These are phyloP conservation scores for Thripadectes ignobilis DNA, from an alignment of 2,797 vertebrate species.

Conservation along the genomic window DNA sequence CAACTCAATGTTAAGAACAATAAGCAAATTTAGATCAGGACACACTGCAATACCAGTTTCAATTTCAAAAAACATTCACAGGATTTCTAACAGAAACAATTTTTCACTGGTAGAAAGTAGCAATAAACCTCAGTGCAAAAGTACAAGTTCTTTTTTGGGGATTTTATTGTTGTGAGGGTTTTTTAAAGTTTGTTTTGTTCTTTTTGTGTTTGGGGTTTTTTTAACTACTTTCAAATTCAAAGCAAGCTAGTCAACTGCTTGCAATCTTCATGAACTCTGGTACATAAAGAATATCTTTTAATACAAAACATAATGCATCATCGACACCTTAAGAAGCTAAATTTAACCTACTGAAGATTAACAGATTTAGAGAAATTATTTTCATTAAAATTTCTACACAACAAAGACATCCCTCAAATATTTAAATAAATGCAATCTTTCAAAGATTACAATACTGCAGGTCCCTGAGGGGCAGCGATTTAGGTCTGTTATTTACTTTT, in stretches of 20 bases:
- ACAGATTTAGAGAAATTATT: not conserved
- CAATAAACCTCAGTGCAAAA: not conserved
- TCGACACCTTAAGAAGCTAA: not conserved
- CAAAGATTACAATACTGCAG: not conserved
- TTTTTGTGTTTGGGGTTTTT: not conserved
- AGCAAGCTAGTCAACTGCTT: not conserved
- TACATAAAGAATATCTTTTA: not conserved
- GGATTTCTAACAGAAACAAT: not conserved
- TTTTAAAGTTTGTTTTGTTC: not conserved
- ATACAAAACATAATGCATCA: not conserved
- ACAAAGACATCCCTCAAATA: not conserved
- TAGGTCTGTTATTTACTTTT: not conserved
- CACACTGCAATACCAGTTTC: not conserved
- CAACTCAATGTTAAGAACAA: not conserved
- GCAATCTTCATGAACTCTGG: not conserved
- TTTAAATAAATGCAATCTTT: not conserved
- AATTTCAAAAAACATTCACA: not conserved
- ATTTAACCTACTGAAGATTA: not conserved
- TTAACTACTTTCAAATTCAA: not conserved
- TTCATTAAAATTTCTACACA: not conserved
- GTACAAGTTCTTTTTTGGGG: fast-evolving
- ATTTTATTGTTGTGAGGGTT: not conserved
- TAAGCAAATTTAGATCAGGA: not conserved
- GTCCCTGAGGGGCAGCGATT: not conserved
- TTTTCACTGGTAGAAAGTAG: not conserved